Evolutionary conservation across 1,140 invertebrate genomes (phyloP).

Genomic region (Elymnias hypermnestra): DNA sequence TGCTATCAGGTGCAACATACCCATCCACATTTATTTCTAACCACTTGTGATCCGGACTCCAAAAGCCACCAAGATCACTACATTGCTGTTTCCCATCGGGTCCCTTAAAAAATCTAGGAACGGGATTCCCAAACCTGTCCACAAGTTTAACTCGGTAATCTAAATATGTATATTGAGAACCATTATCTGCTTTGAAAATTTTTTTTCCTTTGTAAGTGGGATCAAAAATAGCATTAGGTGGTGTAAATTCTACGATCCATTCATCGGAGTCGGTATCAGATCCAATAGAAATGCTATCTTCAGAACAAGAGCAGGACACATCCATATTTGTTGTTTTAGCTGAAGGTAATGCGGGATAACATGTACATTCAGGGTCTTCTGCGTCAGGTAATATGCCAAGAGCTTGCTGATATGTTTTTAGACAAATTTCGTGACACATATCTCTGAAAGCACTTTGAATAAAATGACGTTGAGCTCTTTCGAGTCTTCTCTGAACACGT

Average conservation of each 20-base stretch:
- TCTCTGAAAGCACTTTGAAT: conserved; percentile 61
- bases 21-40: conserved; percentile 62
- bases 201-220: conserved; percentile 50
- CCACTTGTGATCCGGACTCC: conserved; percentile 57
- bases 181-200: conserved; percentile 36
- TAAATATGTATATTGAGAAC: conserved; percentile 54
- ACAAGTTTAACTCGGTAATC: conserved; percentile 59
- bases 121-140: conserved; percentile 53
- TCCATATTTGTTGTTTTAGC: conserved; percentile 35
- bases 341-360: conserved; percentile 40
- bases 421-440: conserved; percentile 61
- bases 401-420: conserved; percentile 66
- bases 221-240: conserved; percentile 56
- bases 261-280: conserved; percentile 63
- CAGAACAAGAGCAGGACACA: conserved; percentile 55
- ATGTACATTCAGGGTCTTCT: conserved; percentile 51
- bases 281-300: conserved; percentile 32
- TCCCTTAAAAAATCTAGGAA: conserved; percentile 60
- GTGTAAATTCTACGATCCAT: conserved; percentile 66
- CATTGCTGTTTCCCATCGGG: conserved; percentile 61
- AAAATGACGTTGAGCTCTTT: conserved; percentile 52
- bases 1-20: conserved; percentile 50
- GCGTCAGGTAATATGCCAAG: conserved; percentile 49
- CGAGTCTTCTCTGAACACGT: conserved; percentile 44
- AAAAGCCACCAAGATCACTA: conserved; percentile 66